These are phyloP conservation scores for Trematomus bernacchii DNA, from an alignment of 2,797 vertebrate species.

Conservation along the genomic window DNA sequence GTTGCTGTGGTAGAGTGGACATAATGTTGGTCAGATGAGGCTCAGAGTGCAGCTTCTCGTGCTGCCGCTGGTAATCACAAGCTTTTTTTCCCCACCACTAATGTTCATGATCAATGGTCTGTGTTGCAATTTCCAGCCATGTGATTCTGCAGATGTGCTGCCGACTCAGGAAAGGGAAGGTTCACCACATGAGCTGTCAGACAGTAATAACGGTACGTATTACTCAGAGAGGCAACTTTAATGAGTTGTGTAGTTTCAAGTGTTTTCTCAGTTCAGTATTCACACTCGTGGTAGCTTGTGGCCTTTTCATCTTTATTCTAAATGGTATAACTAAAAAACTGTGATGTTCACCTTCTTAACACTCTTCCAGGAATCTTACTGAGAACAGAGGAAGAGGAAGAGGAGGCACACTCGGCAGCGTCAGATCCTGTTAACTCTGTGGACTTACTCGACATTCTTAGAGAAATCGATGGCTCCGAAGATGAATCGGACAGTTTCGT, in stretches of 20 bases:
- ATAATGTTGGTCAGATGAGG: constrained; percentile 50
- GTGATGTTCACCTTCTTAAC: constrained; percentile 12
- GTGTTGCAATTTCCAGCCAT: constrained; percentile 80
- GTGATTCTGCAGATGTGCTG: constrained; percentile 66
- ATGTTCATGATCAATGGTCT: constrained; percentile 44
- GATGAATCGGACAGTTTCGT: constrained; percentile 22
- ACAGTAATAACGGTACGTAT: constrained; percentile 60
- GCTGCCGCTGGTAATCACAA: constrained; percentile 53
- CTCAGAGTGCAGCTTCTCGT: constrained; percentile 8
- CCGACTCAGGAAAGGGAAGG: constrained; percentile 69
- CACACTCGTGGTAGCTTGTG: background rate
- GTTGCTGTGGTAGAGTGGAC: constrained; percentile 7
- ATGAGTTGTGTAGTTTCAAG: background rate
- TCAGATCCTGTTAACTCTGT: constrained; percentile 25
- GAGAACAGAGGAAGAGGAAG: constrained; percentile 42
- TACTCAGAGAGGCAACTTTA: background rate
- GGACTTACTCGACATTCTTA: constrained; percentile 20
- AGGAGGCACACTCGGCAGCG: constrained; percentile 2
- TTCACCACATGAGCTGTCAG: constrained; percentile 29
- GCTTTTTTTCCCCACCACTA: constrained; percentile 34
- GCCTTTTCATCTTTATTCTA: background rate
- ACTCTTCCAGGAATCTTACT: constrained; percentile 27
- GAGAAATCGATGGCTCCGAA: constrained; percentile 23
- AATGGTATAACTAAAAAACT: background rate
- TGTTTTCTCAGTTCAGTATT: background rate